A percentile compares a stretch with the other conserved stretches of the same genome.
Conservation (phyloP, 2,113 vertebrate species). For the Dipodomys stephensi region DNA sequence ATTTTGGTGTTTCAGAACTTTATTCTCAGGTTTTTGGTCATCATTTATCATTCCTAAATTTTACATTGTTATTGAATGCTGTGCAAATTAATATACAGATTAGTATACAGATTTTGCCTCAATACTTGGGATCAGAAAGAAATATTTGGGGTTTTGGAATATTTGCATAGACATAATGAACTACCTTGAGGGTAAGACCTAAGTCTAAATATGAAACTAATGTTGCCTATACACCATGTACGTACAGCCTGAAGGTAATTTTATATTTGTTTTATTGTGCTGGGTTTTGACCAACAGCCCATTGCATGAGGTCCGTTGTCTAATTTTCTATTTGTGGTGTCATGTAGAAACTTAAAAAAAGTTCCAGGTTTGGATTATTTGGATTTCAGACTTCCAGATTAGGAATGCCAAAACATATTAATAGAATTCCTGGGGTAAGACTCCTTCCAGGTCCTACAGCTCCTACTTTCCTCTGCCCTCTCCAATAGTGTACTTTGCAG, state of each 20-base stretch:
- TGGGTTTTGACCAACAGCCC: background rate
- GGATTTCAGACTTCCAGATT: background rate
- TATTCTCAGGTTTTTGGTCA: background rate
- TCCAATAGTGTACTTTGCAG: background rate
- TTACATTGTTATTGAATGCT: background rate
- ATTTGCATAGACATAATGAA: background rate
- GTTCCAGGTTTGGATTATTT: background rate
- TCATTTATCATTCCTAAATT: background rate
- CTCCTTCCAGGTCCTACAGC: background rate
- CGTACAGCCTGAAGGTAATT: background rate
- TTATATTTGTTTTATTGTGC: background rate
- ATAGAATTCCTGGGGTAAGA: background rate
- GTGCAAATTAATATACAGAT: background rate
- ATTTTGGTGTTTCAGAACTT: background rate
- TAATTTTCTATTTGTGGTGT: background rate
- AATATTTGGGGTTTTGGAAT: background rate
- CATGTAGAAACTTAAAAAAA: no score
- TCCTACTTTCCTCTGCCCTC: background rate
- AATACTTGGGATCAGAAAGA: background rate
- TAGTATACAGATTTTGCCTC: background rate
- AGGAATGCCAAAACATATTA: no score
- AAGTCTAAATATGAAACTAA: background rate
- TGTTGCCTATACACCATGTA: no score
- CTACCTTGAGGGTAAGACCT: background rate
- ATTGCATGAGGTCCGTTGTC: background rate